phyloP scores from a whole-genome alignment of 1,140 invertebrate species.

The Ceratina australensis region DNA sequence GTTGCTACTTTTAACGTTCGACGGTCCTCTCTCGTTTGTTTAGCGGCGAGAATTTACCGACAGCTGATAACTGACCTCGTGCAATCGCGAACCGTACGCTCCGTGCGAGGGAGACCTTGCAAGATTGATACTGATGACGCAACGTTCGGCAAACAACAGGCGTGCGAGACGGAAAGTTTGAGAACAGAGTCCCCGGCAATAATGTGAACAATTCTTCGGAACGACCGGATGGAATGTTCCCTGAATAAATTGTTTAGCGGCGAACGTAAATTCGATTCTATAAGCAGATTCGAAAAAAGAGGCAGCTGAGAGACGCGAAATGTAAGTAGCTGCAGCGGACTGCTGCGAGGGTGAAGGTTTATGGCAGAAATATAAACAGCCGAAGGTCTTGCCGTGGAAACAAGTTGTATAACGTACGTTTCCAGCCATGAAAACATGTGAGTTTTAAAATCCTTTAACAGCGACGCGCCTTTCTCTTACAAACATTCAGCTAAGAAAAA shows the following conservation, averaged over 20 bases:
- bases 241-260: not conserved
- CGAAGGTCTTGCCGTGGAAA: constrained; percentile 25
- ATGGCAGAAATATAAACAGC: constrained; percentile 34
- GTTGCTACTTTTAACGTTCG: constrained; percentile 51
- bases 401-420: not conserved
- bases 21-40: constrained; percentile 42
- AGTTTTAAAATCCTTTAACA: not conserved
- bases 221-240: not conserved
- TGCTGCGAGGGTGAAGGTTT: constrained; percentile 34
- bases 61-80: constrained; percentile 54
- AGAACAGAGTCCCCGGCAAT: not conserved
- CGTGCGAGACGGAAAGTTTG: not conserved
- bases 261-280: not conserved
- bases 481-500: not conserved
- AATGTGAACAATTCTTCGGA: too few relatives aligned
- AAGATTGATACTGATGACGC: constrained; percentile 10
- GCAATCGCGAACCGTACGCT: not conserved
- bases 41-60: constrained; percentile 51
- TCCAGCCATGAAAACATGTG: not conserved
- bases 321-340: constrained; percentile 13
- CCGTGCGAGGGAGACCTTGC: not conserved
- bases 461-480: not conserved
- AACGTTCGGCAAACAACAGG: not conserved
- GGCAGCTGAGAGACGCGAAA: not conserved
- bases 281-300: constrained; percentile 19